Evolutionary conservation across 1,140 invertebrate genomes (phyloP), one percentile per base, ranked within the genome.

Genomic region (Capitella teleta): DNA sequence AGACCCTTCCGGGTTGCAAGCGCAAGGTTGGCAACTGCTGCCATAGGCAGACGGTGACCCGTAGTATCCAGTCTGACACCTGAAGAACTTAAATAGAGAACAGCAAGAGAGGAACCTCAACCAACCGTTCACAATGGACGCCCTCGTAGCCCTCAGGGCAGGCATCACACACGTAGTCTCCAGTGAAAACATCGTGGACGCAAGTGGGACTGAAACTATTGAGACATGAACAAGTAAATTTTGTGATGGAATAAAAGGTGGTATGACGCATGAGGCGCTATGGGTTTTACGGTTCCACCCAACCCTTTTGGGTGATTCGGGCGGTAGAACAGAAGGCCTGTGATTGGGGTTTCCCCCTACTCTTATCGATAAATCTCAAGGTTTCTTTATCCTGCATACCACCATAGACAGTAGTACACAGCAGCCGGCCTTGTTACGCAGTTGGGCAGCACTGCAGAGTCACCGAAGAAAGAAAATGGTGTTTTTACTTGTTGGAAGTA

Each of bases 1-100:
- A 51, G 67, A 60, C 14, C 94, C 95, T 45, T 82, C 78, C 10
- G 72, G 64, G 70, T 95, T 82, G 70, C 93, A 97, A 24, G 91
- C 78, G 67, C 91, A 95, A 59, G 80, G 75, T 52, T 79, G 72
- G 70, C 95, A 99, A 8, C 75, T 78, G 5, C 88, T 88, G 32
- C 85, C 87, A 1, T 83, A 77, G 26, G 78, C 65, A 50, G 85
- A 82, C 0, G 93, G 91, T 66, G 91, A 83, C 10, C 94, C 94
- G 68, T 80, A 98, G 68, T 87, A 94, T 72, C 97, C 97, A 62
- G 94, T 83, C 3, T 83, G 83, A 72, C 94, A 98, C 47, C 83
- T 82, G 45, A 38, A 42, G 56, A 16, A 49, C 30, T 34, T 8
- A 10, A 8, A 34, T n/a, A 10, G 30, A n/a, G n/a, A 19, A 8